Conservation (phyloP, 2,797 vertebrate species). For the Cercopithecus neglectus region DNA sequence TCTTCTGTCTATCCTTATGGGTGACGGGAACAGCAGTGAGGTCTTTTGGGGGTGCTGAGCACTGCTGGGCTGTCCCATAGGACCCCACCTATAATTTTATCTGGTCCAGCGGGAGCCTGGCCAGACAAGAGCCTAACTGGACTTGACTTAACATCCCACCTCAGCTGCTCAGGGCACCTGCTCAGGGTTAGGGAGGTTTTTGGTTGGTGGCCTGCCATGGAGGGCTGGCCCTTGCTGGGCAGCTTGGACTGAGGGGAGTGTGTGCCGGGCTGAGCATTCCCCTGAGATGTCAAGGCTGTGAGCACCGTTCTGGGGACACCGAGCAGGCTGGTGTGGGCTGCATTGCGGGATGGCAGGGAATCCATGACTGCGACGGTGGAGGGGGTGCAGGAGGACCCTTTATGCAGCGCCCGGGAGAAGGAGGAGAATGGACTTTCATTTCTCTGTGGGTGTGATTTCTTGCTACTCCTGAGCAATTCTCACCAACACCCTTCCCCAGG, state of each 20-base stretch:
- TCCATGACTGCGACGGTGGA: not conserved
- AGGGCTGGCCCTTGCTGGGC: not conserved
- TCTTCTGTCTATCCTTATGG: conserved; percentile 4
- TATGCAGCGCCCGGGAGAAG: not conserved
- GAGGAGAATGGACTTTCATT: not conserved
- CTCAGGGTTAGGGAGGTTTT: not conserved
- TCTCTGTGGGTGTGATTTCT: not conserved
- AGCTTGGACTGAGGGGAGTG: not conserved
- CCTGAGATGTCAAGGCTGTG: not conserved
- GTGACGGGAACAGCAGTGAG: not conserved
- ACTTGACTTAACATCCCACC: not conserved
- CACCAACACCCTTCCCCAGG: not conserved
- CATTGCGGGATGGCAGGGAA: not conserved
- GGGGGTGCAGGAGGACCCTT: not conserved
- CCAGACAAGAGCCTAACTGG: not conserved
- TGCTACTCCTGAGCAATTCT: not conserved
- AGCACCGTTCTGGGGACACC: not conserved
- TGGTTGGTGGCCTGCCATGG: not conserved
- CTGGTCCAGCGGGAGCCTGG: not conserved
- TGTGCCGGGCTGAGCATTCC: not conserved
- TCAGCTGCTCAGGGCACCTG: not conserved
- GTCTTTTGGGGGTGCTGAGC: not conserved
- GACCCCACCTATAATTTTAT: not conserved
- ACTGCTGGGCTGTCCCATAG: not conserved
- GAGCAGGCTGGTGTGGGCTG: not conserved